Evolutionary conservation across 2,888 invertebrate genomes (phyloP).

Genomic region (Acrobasis suavella): DNA sequence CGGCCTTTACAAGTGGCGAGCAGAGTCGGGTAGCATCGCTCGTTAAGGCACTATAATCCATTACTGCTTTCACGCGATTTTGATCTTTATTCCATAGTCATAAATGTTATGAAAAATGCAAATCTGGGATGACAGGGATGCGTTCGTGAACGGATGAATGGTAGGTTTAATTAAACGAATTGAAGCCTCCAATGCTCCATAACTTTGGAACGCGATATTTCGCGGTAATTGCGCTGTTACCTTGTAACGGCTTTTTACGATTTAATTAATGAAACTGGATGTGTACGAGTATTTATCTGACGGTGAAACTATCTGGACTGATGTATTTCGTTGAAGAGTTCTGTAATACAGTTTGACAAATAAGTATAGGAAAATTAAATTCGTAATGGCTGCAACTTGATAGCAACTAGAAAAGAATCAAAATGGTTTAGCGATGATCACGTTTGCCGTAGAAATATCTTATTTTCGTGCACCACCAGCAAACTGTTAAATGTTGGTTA

Average conservation of each 20-base stretch:
- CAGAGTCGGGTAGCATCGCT: background rate
- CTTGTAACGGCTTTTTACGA: constrained; percentile 7
- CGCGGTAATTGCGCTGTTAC: constrained; percentile 16
- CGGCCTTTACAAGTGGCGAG: background rate
- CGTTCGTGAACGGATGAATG: constrained; percentile 11
- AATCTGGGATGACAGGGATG: background rate
- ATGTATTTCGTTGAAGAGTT: too few relatives aligned
- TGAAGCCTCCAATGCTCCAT: constrained; percentile 12
- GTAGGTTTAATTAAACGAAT: constrained; percentile 22
- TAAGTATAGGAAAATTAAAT: too few relatives aligned
- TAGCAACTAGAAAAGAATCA: too few relatives aligned
- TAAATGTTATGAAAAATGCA: background rate
- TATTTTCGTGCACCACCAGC: too few relatives aligned
- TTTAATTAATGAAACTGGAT: constrained; percentile 7
- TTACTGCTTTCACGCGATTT: background rate
- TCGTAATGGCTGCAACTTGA: too few relatives aligned
- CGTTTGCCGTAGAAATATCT: too few relatives aligned
- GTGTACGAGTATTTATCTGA: too few relatives aligned
- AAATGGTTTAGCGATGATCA: too few relatives aligned
- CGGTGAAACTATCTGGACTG: too few relatives aligned
- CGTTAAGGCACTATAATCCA: background rate
- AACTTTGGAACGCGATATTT: constrained; percentile 20
- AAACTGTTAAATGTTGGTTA: too few relatives aligned
- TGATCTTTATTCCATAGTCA: background rate
- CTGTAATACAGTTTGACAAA: too few relatives aligned